Evolutionary conservation across 2,797 vertebrate species (phyloP), one percentile per base, ranked within the genome.

Genomic region (Lepilemur septentrionalis): DNA sequence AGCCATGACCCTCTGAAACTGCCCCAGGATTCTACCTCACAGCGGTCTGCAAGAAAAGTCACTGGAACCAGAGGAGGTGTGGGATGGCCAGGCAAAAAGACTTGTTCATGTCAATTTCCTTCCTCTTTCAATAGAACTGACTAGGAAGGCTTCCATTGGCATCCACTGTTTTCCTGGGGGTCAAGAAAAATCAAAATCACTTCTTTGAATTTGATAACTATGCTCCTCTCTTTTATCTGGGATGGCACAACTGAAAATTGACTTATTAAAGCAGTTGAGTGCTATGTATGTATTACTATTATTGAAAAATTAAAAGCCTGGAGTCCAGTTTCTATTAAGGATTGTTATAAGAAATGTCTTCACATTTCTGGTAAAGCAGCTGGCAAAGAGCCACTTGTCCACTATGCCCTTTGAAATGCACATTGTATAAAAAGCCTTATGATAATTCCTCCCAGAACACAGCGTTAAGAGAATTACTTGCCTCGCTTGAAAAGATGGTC

Each of bases 291-390:
- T 67, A 43, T 28, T 70, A 86, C 80, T 75, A 32, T 83, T 67
- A 70, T 89, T 12, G 5, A 73, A 67, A 63, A 65, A 88, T 17
- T 8, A 84, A 41, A 55, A 32, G 14, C 35, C 11, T 52, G 69
- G 32, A 85, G 17, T 69, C 1, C 5, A 75, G 12, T 94, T 93
- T 89, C 90, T 79, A 23, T 86, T 89, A 67, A 93, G 73, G 28
- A 17, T 63, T 75, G 7, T 89, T 95, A 13, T 25, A 52, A 80
- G 88, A 96, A 95, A 80, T 55, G 18, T 23, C 20, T 89, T 72
- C 35, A 35, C 75, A 85, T 92, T 96, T 94, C 96, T 89, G 43
- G 52, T 88, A 92, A 97, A 93, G 43, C 14, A 63, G 72, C 78
- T 96, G 80, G 93, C 92, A 91, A 80, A 80, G 13, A 50, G n/a